Base-by-base conservation (phyloP, 2,888 invertebrate species). In the Polia nebulosa region DNA sequence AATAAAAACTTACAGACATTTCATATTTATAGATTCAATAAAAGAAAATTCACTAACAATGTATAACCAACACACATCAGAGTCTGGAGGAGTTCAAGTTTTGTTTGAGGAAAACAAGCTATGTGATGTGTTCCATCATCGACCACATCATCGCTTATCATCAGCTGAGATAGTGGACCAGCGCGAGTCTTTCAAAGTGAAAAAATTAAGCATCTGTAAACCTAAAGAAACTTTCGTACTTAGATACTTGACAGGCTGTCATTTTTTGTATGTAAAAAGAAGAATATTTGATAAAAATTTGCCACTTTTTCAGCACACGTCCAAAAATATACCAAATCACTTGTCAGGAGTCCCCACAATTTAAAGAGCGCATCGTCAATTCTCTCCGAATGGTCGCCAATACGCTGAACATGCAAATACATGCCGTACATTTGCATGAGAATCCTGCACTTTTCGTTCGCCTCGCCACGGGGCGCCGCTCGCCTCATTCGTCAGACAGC, bases 331-430 rank as follows among this genome's bases (percentile, higher is more conserved):
- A 15, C 9, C 29, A 55, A 74, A 65, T 57, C 74, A 52, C 51
- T 65, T 58, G 36, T 32, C 55, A 39, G 32, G 45, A 58, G 36
- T 22, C 45, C 22, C 29, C 15, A 20, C 36, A 36, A 63, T 68
- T 49, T 64, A 49, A 69, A 70, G 68, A 70, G 70, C 53, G 55
- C 66, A 77, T 60, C 63, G 60, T 61, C 66, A 59, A 68, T 65
- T 57, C 63, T 52, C 55, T 57, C 71, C 65, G 44, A 76, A 75
- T 72, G 64, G 66, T 58, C 68, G 25, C 56, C 66, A 61, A 83
- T 84, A 76, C 65, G 75, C 80, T 85, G 83, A 88, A 87, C 84
- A 88, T 89, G 88, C 83, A 88, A 86, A 87, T 87, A 80, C 83
- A 72, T 78, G 80, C 69, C 78, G 72, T 56, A 57, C 71, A 88